phyloP scores from a whole-genome alignment of 2,888 invertebrate genomes.

The Lamproptera curius region DNA sequence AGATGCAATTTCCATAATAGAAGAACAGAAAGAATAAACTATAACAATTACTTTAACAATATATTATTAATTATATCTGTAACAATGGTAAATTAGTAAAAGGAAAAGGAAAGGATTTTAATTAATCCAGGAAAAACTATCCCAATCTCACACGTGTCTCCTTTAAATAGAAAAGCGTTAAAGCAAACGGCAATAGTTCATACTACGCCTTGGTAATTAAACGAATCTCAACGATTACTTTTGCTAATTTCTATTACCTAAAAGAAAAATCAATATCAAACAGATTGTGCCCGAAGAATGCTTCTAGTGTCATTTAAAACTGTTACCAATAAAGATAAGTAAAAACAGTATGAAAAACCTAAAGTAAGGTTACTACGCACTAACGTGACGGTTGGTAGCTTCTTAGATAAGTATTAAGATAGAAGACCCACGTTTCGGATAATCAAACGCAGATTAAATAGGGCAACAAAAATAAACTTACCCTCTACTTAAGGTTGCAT shows the following conservation, averaged over 20 bases:
- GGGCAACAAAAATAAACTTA: too few species aligned
- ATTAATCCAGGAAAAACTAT: too few species aligned
- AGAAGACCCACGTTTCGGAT: slow-evolving; percentile 35
- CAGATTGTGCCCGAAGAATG: too few species aligned
- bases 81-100: too few species aligned
- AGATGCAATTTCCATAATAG: too few species aligned
- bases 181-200: not conserved
- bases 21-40: too few species aligned
- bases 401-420: slow-evolving; percentile 25
- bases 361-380: slow-evolving; percentile 70
- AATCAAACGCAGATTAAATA: slow-evolving; percentile 9
- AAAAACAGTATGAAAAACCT: slow-evolving; percentile 43
- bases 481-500: too few species aligned
- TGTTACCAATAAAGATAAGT: slow-evolving; percentile 67
- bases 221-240: not conserved
- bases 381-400: slow-evolving; percentile 45
- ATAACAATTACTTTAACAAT: too few species aligned
- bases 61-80: too few species aligned
- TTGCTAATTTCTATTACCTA: too few species aligned
- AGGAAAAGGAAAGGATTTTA: too few species aligned
- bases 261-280: too few species aligned
- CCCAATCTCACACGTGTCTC: not conserved
- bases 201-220: not conserved
- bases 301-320: slow-evolving; percentile 34
- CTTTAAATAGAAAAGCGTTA: not conserved